Conservation (phyloP, 2,888 invertebrate species). For the Amiota mariae region DNA sequence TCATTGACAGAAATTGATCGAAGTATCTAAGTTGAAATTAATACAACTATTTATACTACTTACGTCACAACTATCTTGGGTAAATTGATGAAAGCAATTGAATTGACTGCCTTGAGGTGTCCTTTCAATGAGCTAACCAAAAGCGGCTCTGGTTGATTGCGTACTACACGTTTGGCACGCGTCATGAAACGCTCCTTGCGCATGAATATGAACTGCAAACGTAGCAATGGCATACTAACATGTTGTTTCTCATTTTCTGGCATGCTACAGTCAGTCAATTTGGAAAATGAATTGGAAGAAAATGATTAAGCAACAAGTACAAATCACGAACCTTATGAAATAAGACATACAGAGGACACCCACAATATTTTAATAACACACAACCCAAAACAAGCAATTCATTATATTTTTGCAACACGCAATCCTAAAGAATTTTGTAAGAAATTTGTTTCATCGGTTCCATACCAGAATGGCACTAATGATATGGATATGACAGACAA, state of each 20-base stretch:
- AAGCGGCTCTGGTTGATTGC: slow-evolving; percentile 78
- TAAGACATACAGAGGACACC: not conserved
- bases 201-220: slow-evolving; percentile 83
- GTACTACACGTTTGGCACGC: slow-evolving; percentile 79
- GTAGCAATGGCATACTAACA: slow-evolving; percentile 78
- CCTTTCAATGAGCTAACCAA: slow-evolving; percentile 82
- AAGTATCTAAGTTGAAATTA: not conserved
- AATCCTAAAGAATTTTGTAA: not conserved
- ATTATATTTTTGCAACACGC: slow-evolving; percentile 14
- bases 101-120: slow-evolving; percentile 81
- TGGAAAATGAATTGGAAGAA: slow-evolving; percentile 16
- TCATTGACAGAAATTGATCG: not conserved
- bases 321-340: not conserved
- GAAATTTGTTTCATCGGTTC: not conserved
- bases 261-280: slow-evolving; percentile 53
- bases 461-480: slow-evolving; percentile 13
- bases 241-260: slow-evolving; percentile 72
- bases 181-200: slow-evolving; percentile 80
- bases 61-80: slow-evolving; percentile 81
- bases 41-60: slow-evolving; percentile 38
- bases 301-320: slow-evolving; percentile 24
- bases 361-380: not conserved
- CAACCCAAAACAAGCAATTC: not conserved
- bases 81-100: slow-evolving; percentile 80
- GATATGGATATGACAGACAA: not conserved